Conservation (phyloP, 23 tunicate genomes). For the Trididemnum nubilum region DNA sequence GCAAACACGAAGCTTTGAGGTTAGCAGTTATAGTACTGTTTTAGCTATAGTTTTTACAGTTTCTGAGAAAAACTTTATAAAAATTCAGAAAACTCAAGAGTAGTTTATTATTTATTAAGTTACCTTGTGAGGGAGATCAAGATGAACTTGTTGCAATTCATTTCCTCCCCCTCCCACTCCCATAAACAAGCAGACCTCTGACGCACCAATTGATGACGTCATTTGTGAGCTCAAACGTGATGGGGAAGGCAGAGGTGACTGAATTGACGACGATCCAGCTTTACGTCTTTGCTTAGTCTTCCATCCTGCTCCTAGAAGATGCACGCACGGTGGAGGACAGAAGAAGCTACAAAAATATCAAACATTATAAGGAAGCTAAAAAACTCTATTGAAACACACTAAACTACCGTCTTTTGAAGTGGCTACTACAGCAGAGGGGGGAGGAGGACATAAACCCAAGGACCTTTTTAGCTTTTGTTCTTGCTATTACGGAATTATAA, state of each 20-base stretch:
- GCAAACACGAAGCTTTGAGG: no score
- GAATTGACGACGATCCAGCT: conserved; percentile 46
- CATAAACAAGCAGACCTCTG: conserved; percentile 78
- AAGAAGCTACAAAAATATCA: conserved; percentile 58
- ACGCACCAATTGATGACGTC: conserved; percentile 37
- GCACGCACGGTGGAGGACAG: conserved; percentile 95
- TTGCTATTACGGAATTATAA: no score
- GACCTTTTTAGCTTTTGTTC: no score
- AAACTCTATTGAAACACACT: no score
- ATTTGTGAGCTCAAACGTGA: conserved; percentile 21
- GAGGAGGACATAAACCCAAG: neutral
- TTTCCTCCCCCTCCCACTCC: conserved; percentile 80
- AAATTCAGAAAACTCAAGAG: no score
- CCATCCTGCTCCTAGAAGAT: conserved; percentile 83
- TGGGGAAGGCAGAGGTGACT: conserved; percentile 77
- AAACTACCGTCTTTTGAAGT: no score
- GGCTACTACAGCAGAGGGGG: no score
- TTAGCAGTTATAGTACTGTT: no score
- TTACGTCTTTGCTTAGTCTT: conserved; percentile 82
- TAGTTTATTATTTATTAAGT: neutral
- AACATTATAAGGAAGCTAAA: no score
- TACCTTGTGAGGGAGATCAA: conserved; percentile 70
- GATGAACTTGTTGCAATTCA: conserved; percentile 73
- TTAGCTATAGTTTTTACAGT: no score
- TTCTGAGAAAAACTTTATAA: no score